Evolutionary conservation across 2,888 invertebrate species (phyloP), one percentile per base, ranked within the genome.

Genomic region (Latrodectus elegans): DNA sequence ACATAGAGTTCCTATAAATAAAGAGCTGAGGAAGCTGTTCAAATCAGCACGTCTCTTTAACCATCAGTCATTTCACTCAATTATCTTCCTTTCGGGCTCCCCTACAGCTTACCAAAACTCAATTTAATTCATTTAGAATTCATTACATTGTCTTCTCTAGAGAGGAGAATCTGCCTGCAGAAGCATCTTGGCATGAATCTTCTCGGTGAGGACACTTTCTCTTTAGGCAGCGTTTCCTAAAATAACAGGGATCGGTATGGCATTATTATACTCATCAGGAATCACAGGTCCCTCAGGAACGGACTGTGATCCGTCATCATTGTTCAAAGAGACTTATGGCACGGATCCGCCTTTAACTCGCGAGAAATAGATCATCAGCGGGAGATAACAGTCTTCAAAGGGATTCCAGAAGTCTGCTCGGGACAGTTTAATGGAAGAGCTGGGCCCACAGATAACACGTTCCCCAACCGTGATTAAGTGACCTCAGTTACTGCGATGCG

Each of bases 371-470:
- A 78, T 84, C 84, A 65, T 77, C 72, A n/a, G 55, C 53, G 73
- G 73, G 26, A 65, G 84, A 84, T 84, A 84, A 84, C 84, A 65
- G 84, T 84, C 84, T 84, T 84, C 77, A 78, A 77, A 55, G 82
- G 78, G 26, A 71, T 64, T 71, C 77, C 60, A 67, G 77, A 73
- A 78, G 78, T 84, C 65, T 73, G 72, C 65, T 11, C 68, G 38
- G 74, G 81, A 81, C 71, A 65, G 80, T 80, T 78, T 80, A 80
- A 81, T 74, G 74, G 74, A 51, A 68, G 73, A n/a, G 60, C 73
- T 81, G 74, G 73, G 10, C 8, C 14, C 26, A 51, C 73, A 55
- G 81, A 81, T 81, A 81, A 74, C 81, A 38, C 65, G 11, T 38
- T 72, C 22, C 38, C 53, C 73, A 51, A 38, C 51, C 55, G 67